Conservation (phyloP, 2,113 vertebrate genomes). For the Triplophysa siluroides region DNA sequence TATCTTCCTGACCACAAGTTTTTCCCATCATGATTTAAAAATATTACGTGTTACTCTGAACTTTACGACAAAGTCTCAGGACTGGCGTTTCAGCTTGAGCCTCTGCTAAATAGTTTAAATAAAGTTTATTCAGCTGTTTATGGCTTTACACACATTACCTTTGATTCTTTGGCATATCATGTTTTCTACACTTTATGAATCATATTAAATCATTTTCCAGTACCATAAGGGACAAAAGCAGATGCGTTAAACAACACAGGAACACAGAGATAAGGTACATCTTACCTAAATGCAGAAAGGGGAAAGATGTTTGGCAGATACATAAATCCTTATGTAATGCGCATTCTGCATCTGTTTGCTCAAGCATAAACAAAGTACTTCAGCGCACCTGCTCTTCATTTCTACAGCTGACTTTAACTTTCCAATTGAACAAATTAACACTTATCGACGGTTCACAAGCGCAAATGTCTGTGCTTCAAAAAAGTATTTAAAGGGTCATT, state of each 20-base stretch:
- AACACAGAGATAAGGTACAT: neutral
- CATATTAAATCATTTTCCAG: neutral
- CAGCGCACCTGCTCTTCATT: too few species aligned
- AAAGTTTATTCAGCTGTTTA: neutral
- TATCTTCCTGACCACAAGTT: neutral
- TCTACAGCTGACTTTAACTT: too few species aligned
- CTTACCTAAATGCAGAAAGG: too few species aligned
- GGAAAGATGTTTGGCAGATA: too few species aligned
- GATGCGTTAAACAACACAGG: neutral
- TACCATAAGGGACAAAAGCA: neutral
- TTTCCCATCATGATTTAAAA: conserved; percentile 8
- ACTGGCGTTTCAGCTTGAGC: neutral
- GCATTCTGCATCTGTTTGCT: too few species aligned
- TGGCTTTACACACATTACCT: neutral
- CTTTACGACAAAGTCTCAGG: neutral
- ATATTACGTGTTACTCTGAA: neutral
- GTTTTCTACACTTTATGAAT: neutral
- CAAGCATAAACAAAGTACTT: too few species aligned
- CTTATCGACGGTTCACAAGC: too few species aligned
- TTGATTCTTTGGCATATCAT: neutral
- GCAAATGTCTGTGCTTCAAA: too few species aligned
- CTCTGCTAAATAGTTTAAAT: neutral
- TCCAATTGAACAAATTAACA: too few species aligned
- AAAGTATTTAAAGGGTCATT: too few species aligned
- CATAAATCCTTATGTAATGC: too few species aligned